A percentile compares a stretch with the other conserved stretches of the same genome.
These are phyloP conservation scores for Caenorhabditis sp. DNA, from an alignment of 2,888 invertebrate genomes.

Conservation along the genomic window DNA sequence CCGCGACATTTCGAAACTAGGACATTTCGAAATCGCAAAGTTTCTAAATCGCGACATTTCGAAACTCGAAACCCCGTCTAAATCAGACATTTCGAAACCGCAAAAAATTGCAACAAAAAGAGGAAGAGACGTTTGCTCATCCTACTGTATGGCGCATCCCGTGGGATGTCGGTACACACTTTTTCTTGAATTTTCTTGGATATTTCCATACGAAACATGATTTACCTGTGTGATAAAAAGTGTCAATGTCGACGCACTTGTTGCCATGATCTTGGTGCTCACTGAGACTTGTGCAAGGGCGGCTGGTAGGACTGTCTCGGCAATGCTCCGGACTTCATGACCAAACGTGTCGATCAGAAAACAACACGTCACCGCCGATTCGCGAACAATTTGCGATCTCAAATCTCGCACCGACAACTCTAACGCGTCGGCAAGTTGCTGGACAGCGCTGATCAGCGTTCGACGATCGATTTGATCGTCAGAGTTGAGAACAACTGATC, in stretches of 20 bases:
- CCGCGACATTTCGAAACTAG: too few relatives aligned
- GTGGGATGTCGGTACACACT: too few relatives aligned
- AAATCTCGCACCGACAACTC: conserved; percentile 33
- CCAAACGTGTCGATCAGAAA: conserved; percentile 25
- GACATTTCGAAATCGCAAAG: too few relatives aligned
- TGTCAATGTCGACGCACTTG: conserved; percentile 20
- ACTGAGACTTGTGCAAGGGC: conserved; percentile 26
- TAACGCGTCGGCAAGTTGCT: conserved; percentile 22
- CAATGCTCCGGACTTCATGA: conserved; percentile 22
- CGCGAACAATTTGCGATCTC: conserved; percentile 30
- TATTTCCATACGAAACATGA: too few relatives aligned
- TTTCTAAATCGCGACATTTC: neutral
- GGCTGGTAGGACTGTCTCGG: conserved; percentile 14
- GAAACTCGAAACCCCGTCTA: neutral
- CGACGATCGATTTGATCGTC: conserved; percentile 16
- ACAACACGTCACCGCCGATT: conserved; percentile 35
- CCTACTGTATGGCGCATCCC: too few relatives aligned
- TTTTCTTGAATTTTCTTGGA: too few relatives aligned
- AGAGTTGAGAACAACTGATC: conserved; percentile 20
- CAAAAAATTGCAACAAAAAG: too few relatives aligned
- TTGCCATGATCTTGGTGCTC: conserved; percentile 38
- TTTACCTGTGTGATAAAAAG: conserved; percentile 23
- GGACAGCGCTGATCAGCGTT: conserved; percentile 10
- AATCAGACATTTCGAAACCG: too few relatives aligned
- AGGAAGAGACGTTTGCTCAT: too few relatives aligned